Evolutionary conservation across 2,113 vertebrate genomes (phyloP), one percentile per base, ranked within the genome.

Genomic region (Corythoichthys haematopterus): DNA sequence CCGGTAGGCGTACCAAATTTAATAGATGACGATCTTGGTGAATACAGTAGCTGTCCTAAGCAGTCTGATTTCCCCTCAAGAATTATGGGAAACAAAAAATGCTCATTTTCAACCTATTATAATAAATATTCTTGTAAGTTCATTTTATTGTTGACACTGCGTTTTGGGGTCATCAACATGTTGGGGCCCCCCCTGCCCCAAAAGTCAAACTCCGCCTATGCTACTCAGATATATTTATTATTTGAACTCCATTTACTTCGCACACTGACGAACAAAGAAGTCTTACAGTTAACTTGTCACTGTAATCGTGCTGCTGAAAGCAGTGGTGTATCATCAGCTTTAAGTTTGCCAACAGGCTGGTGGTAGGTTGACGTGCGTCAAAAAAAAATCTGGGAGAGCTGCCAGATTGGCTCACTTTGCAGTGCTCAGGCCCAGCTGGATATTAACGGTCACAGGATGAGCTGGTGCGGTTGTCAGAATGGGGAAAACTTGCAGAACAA

Each of bases 351-450:
- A 80, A 70, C 61, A 70, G 64, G 66, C 35, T 70, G 51, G 73
- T 65, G 50, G 70, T 77, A 84, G 77, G 13, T 78, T 66, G 74
- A 76, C 6, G n/a, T 67, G 74, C 66, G 71, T 35, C n/a, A 59
- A 40, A 16, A 16, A n/a, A 77, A 69, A 14, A 45, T 77, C 65
- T 68, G 64, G 76, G 79, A 72, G 3, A 6, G 3, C 14, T 73
- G 82, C 77, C 81, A 85, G 73, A 20, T 72, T 62, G 55, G 66
- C 20, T 13, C 57, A 6, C 46, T 62, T 65, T 20, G n/a, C 59
- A 72, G 48, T 16, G 65, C 46, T 75, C 43, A 16, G 50, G 51
- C 13, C 63, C 71, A 78, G 72, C 72, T 76, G 75, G 63, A 64
- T 71, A 60, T 74, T 63, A 73, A 71, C 69, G 68, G 67, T 56